Base-by-base conservation (phyloP, 2,797 vertebrate species). In the Poeciliopsis infans region DNA sequence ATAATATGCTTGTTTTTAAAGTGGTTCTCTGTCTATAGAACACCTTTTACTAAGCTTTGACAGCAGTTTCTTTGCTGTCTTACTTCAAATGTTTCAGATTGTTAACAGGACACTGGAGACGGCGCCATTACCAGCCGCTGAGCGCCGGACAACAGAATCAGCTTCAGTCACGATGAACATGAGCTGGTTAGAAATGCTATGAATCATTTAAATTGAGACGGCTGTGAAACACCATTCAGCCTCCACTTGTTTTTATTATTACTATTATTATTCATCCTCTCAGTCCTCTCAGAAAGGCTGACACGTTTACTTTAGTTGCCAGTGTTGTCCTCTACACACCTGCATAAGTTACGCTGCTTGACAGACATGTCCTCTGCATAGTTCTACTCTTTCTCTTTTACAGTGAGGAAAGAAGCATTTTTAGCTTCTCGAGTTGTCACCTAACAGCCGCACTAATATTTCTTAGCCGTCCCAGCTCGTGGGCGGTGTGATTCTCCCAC, bases 401-500 rank as follows among this genome's bases (percentile, higher is more conserved):
- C 23, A 59, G 57, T 64, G 5, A 47, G 11, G 11, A 64, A 70
- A 61, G 68, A 36, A 78, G 18, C 39, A 28, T 57, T 82, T 84
- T 79, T 70, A 75, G 71, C 51, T 69, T 73, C 71, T 13, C 0
- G 12, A 83, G 70, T 64, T 2, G 31, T 78, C 71, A 59, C 82
- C 76, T 66, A 74, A 39, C 79, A 47, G 31, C 70, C 45, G 36
- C 80, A 72, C 45, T 18, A 51, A 79, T 82, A 71, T 74, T 76
- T 79, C 57, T 25, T 83, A 66, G 76, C 59, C 72, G 36, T 53
- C 41, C 68, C 76, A 85, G 81, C 75, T 47, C 46, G 84, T 84
- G 86, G 85, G 84, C 28, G 83, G 87, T 91, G 90, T 88, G 87
- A 84, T 83, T 88, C 87, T 88, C 80, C 85, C 90, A 85, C 84